Evolutionary conservation across 2,113 vertebrate genomes (phyloP), one percentile per base, ranked within the genome.

Genomic region (Genyomyrus donnyi): DNA sequence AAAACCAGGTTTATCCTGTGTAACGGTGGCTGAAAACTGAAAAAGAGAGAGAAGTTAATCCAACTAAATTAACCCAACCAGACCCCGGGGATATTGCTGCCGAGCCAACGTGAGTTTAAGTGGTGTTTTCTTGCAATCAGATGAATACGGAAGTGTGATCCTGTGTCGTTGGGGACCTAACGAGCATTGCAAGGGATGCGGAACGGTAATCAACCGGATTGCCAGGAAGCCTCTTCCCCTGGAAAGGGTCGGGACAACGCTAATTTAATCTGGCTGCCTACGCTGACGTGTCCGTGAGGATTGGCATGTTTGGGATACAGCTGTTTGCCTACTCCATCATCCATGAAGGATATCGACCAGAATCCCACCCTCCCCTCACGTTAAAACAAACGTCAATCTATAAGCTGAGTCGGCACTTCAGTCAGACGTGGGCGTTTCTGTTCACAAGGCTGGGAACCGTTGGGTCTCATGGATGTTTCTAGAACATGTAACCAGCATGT

Each of bases 381-480:
- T 80, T 53, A 77, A 74, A 88, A 80, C 11, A 88, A 90, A 88
- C 48, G n/a, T 7, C 27, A 21, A 21, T 19, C 39, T 70, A 31
- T 35, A 39, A 70, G 11, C 46, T 39, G n/a, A 77, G 52, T 35
- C 89, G 19, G 17, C 58, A 35, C 31, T 8, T 83, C n/a, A 42
- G 42, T 80, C 1, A 45, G 48, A 19, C 9, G 6, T 31, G 70
- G 24, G 13, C 5, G 10, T n/a, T 24, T 80, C 27, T 90, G 90
- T 91, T 94, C 94, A 93, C 91, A 92, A 92, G 93, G 92, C 89
- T 91, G 91, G 91, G 21, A 91, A 93, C 92, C 93, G 93, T 92
- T 91, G 91, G 50, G 92, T 90, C 90, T 90, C 90, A 88, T 92
- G 24, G 52, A 77, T 42, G 91, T 93, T 94, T 53, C 53, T 88